A percentile compares a stretch with the other conserved stretches of the same genome.
phyloP scores from a whole-genome alignment of 1,140 invertebrate species.

The Acromyrmex echinatior region DNA sequence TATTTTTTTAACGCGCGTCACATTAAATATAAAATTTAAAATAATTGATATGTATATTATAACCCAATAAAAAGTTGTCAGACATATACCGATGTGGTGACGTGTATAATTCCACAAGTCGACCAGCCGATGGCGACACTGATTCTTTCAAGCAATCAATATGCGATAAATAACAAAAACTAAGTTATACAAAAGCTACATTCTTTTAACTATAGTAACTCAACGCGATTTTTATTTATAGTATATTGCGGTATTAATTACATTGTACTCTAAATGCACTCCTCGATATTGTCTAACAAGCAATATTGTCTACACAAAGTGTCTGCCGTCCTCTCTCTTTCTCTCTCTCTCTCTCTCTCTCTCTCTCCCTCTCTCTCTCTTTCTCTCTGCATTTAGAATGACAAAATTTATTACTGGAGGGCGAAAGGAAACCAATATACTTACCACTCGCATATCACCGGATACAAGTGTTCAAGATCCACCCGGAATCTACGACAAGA shows the following conservation, averaged over 20 bases:
- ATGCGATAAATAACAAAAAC: constrained; percentile 38
- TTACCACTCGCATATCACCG: constrained; percentile 93
- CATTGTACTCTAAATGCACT: neutral
- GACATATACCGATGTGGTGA: constrained; percentile 56
- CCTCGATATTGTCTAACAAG: neutral
- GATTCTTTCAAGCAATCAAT: constrained; percentile 36
- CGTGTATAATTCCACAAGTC: constrained; percentile 37
- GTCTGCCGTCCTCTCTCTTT: neutral
- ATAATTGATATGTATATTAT: neutral
- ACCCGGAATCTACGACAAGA: constrained; percentile 90
- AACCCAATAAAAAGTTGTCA: constrained; percentile 52
- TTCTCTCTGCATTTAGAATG: too few species aligned
- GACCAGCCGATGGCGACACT: constrained; percentile 40
- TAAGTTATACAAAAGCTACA: neutral
- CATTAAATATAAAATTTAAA: constrained; percentile 22
- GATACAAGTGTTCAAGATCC: constrained; percentile 91
- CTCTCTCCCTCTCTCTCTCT: too few species aligned
- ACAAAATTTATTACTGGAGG: neutral
- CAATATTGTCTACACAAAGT: neutral
- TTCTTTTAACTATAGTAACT: constrained; percentile 13
- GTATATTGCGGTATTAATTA: neutral
- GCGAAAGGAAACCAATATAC: constrained; percentile 76
- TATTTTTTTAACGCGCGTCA: neutral
- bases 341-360: too few species aligned
- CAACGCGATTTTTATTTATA: neutral